Conservation (phyloP, 1,140 invertebrate species). For the Tetramorium parvispinum region DNA sequence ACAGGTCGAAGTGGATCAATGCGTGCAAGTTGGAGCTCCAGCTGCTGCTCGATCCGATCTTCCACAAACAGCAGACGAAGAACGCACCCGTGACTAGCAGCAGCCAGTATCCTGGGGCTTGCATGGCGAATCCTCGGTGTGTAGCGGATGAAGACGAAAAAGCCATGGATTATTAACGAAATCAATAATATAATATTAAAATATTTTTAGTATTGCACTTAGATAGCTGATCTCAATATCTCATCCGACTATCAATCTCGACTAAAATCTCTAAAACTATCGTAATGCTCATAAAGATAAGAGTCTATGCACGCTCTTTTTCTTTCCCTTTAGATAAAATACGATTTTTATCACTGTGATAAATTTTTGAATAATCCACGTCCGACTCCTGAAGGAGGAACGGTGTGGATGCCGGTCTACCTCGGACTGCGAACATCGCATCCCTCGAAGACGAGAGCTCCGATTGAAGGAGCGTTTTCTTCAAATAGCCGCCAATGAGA, state of each 20-base stretch:
- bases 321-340: not conserved
- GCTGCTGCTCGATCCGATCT: conserved; percentile 70
- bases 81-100: conserved; percentile 63
- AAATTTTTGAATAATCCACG: not conserved
- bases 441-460: conserved; percentile 58
- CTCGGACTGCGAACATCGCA: conserved; percentile 28
- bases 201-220: not conserved
- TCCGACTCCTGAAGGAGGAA: not conserved
- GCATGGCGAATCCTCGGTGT: not conserved
- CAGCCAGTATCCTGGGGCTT: conserved; percentile 35
- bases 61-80: conserved; percentile 77
- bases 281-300: not conserved
- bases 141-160: not conserved
- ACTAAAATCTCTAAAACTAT: not conserved
- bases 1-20: conserved; percentile 80
- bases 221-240: not conserved
- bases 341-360: not conserved
- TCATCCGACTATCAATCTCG: not conserved
- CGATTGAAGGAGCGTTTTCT: conserved; percentile 71
- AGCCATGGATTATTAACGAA: not conserved
- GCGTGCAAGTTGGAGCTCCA: conserved; percentile 74
- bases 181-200: not conserved
- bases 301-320: not conserved
- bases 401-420: conserved; percentile 39
- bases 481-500: conserved; percentile 79